Base-by-base conservation (phyloP, 2,113 vertebrate genomes). In the Ceyx cyanopectus region DNA sequence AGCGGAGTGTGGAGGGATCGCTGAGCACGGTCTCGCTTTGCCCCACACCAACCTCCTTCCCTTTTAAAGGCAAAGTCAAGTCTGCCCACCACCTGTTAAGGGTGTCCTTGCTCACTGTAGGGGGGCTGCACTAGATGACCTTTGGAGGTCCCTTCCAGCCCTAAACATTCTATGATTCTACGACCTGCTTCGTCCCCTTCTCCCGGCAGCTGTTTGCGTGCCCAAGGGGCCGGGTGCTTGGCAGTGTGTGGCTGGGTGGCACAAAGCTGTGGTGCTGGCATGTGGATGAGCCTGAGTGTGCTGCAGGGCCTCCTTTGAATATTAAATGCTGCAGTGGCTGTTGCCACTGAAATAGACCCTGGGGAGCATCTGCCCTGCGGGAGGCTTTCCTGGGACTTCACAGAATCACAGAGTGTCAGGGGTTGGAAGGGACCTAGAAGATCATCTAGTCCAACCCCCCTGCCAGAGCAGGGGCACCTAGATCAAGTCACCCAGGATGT, bases 11-110 rank as follows among this genome's bases (percentile, higher is more conserved):
- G 50, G 50, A 24, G 24, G 23, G 23, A 7, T 24, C 50, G 50
- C 50, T 26, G 51, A n/a, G 18, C 10, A 8, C 19, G 8, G 17
- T 22, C 58, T 41, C 8, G 15, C 22, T 26, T 41, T 16, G 40
- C 18, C 12, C 13, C 30, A 43, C 8, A 43, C 34, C 54, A 41
- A 0, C 51, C 4, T 6, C 41, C 2, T 27, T 41, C 43, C 51
- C 34, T 15, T 19, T 32, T 2, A 10, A 24, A 51, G 27, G 10
- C 27, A 5, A 3, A 3, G 7, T 57, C 10, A 1, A 0, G 21
- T 27, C 23, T 24, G 17, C 20, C 18, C 6, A 1, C 5, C 6
- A 19, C 8, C 40, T 37, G 37, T 10, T 37, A 37, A 37, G 37
- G 37, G 37, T 37, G 37, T 37, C 37, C 37, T 10, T 37, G 37